A percentile compares a stretch with the other conserved stretches of the same genome.
phyloP scores from a whole-genome alignment of 2,797 vertebrate genomes.

The Rhinella marina region DNA sequence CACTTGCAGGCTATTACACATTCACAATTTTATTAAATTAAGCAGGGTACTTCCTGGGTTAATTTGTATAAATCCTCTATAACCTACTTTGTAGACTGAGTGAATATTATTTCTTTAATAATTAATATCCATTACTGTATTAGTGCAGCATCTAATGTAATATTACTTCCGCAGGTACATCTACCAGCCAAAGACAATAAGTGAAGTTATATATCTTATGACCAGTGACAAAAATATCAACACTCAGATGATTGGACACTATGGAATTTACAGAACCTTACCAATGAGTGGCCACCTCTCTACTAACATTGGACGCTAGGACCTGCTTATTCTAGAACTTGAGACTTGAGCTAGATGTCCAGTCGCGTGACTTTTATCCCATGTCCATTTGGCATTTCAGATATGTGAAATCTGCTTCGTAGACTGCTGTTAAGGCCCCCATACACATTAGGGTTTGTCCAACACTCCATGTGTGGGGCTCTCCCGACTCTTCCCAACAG shows the following conservation, averaged over 20 bases:
- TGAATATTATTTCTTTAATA: background rate
- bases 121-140: background rate
- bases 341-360: no score
- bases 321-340: no score
- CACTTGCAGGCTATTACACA: background rate
- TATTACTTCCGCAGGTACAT: background rate
- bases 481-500: no score
- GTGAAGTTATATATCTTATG: background rate
- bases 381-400: background rate
- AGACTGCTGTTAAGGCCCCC: no score
- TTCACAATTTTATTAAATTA: background rate
- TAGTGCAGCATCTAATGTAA: background rate
- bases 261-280: background rate
- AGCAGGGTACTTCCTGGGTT: background rate
- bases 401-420: background rate
- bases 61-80: background rate
- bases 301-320: no score
- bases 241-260: background rate
- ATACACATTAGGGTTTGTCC: no score
- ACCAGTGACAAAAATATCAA: background rate
- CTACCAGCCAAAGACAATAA: background rate
- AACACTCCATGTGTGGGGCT: no score
- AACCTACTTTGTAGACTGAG: background rate
- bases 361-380: no score
- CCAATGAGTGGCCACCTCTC: background rate